Base-by-base conservation (phyloP, 2,888 invertebrate genomes). In the Drosophila falleni region DNA sequence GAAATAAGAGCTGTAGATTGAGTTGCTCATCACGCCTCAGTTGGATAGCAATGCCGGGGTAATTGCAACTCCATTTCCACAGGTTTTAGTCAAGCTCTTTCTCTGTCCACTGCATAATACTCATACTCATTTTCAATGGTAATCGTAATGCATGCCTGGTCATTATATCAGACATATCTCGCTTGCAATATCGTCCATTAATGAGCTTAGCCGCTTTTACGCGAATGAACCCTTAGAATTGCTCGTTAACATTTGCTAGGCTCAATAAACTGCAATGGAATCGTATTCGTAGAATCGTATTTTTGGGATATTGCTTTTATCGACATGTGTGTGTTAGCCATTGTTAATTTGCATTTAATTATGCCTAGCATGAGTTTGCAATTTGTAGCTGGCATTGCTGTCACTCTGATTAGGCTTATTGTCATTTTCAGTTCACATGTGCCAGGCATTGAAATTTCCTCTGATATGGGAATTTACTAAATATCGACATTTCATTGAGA, bases 361-460 rank as follows among this genome's bases (percentile, higher is more conserved):
- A 78, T 67, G 63, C 33, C 31, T 44, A n/a, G 29, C 42, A 46
- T 44, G 37, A 39, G 53, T 61, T 47, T 90, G 23, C 92, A 95
- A 95, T 94, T 95, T 0, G 92, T 95, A 70, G 96, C 95, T 51
- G 97, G 96, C n/a, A 94, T 95, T 62, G 95, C 95, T 0, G 96
- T 97, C 26, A 96, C 96, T 75, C 91, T 96, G 11, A 94, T 96
- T 58, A 95, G 96, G 0, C 94, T 97, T 0, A 81, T 95, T 1
- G 92, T 96, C 10, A 94, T 96, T n/a, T 95, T 95, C 91, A 91
- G 94, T 0, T 93, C 95, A 1, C 15, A 29, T 37, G 95, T 96
- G 91, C 95, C 96, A 16, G 5, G 2, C 95, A 0, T 95, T 95
- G 94, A 96, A 96, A 0, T 92, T 93, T 2, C 89, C 94, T 4